These are phyloP conservation scores for Ferrisia virgata DNA, from an alignment of 2,888 invertebrate species.

Conservation along the genomic window DNA sequence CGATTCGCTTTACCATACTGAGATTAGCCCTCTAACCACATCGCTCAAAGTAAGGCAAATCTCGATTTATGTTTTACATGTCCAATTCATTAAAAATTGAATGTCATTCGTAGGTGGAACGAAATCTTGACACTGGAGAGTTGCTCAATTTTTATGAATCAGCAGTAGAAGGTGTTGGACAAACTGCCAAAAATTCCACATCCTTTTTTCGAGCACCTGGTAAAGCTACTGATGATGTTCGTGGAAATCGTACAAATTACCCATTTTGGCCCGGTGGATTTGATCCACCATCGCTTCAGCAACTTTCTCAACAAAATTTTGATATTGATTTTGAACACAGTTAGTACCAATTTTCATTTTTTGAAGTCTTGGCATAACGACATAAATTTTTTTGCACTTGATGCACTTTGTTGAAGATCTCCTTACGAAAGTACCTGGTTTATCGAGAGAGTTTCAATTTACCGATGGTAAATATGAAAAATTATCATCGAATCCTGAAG, in stretches of 20 bases:
- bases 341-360: constrained; percentile 48
- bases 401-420: neutral
- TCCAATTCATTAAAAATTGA: neutral
- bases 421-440: neutral
- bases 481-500: constrained; percentile 7
- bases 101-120: constrained; percentile 48
- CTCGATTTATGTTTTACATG: neutral
- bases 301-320: constrained; percentile 38
- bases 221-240: constrained; percentile 62
- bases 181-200: constrained; percentile 69
- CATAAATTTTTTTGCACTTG: neutral
- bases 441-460: constrained; percentile 24
- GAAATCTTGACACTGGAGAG: constrained; percentile 74
- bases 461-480: neutral
- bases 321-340: constrained; percentile 53
- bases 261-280: constrained; percentile 48
- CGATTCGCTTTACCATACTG: constrained; percentile 57
- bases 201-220: constrained; percentile 77
- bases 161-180: constrained; percentile 53
- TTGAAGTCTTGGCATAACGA: neutral
- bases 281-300: constrained; percentile 17
- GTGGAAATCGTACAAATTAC: constrained; percentile 37
- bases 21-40: constrained; percentile 57
- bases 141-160: constrained; percentile 68
- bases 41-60: constrained; percentile 56